Evolutionary conservation across 2,797 vertebrate species (phyloP), one percentile per base, ranked within the genome.

Genomic region (Echiichthys vipera): DNA sequence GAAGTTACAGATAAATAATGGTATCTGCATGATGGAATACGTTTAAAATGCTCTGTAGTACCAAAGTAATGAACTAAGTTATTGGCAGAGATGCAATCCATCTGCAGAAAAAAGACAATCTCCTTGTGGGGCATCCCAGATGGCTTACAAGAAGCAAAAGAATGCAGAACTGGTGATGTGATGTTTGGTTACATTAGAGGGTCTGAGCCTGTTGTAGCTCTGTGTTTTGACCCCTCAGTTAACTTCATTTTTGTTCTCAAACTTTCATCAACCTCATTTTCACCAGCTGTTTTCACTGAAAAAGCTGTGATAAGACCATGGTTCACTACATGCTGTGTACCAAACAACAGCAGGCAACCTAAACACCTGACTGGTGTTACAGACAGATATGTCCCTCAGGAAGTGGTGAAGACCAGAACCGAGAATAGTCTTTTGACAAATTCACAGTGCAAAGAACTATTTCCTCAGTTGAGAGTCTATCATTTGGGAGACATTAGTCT

Each of bases 1-100:
- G 18, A 51, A 57, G 29, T 15, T 56, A 22, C 18, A 58, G 49
- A 51, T 65, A 53, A 74, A 51, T 32, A 56, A 46, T 37, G 36
- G 22, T 30, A 59, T 71, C 36, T 55, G 37, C 61, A 37, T 69
- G 30, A 45, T 66, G 46, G 47, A 46, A 56, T 67, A 0, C 39
- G 57, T 65, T 76, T 40, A 57, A 77, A 65, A 74, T 55, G 36
- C n/a, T 73, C 46, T 0, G 14, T n/a, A 46, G 65, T 29, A 20
- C 7, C 45, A 42, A 57, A 54, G 34, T 76, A 74, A 80, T 74
- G 43, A 80, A 66, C 34, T 55, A 50, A 30, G n/a, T 20, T 7
- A 74, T 20, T 62, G 39, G 15, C 7, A 61, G 10, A 54, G 46
- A 50, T 53, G 37, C 15, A 50, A 76, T 40, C 46, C 36, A 53